Percentiles rank a stretch among this genome's conserved stretches.
phyloP scores from a whole-genome alignment of 2,113 vertebrate genomes.

The Semnornis frantzii region DNA sequence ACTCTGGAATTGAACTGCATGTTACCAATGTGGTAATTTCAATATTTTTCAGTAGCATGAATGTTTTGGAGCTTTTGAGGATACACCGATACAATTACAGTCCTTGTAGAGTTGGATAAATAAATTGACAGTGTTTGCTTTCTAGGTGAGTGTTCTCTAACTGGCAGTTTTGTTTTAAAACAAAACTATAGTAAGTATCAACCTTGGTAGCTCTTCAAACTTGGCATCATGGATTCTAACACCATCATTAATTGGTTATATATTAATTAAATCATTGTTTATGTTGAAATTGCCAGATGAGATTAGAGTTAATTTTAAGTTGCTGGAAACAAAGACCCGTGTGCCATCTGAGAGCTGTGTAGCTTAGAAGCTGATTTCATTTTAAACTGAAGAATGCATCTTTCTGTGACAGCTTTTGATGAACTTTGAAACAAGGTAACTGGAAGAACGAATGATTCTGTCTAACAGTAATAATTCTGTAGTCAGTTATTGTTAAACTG shows the following conservation, averaged over 20 bases:
- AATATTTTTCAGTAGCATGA: background rate
- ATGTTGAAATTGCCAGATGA: background rate
- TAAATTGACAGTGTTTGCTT: background rate
- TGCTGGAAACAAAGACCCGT: background rate
- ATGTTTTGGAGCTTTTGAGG: background rate
- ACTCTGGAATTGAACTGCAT: background rate
- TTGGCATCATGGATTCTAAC: background rate
- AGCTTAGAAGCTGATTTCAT: background rate
- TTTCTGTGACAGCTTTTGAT: background rate
- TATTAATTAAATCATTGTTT: background rate
- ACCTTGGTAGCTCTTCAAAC: background rate
- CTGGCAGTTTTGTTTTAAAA: too few relatives aligned
- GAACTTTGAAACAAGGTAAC: background rate
- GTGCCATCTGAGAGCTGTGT: background rate
- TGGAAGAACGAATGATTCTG: background rate
- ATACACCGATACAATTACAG: background rate
- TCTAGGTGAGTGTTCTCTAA: background rate
- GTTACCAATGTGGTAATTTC: background rate
- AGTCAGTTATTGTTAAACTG: background rate
- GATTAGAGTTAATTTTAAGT: background rate
- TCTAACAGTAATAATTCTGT: background rate
- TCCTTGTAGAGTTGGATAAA: background rate
- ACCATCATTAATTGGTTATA: background rate
- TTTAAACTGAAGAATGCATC: background rate
- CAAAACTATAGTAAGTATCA: too few relatives aligned